These are phyloP conservation scores for Graptemys geographica DNA, from an alignment of 2,797 vertebrate species.

Conservation along the genomic window DNA sequence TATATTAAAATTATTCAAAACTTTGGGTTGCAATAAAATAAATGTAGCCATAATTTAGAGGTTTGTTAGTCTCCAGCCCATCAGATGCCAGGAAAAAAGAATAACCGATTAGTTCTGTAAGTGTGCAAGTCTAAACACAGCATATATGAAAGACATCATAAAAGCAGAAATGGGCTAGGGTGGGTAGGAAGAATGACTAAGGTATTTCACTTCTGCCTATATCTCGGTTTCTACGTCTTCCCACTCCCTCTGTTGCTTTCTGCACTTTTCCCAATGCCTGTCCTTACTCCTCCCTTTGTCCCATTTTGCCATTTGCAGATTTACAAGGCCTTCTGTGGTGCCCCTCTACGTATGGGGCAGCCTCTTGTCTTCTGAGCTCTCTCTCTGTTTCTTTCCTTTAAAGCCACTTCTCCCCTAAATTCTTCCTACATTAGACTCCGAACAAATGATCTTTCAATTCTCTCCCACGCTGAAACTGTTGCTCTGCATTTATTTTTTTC, in stretches of 20 bases:
- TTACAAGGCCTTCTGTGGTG: background rate
- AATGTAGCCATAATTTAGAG: background rate
- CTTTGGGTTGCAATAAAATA: background rate
- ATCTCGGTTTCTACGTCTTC: background rate
- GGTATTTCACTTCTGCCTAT: background rate
- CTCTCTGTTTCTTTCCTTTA: background rate
- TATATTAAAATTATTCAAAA: background rate
- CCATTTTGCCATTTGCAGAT: background rate
- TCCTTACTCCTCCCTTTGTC: background rate
- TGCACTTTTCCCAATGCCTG: background rate
- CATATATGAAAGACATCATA: background rate
- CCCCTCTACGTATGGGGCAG: background rate
- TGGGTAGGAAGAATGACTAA: background rate
- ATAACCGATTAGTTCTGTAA: background rate
- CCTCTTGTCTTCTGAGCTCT: background rate
- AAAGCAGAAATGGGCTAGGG: background rate
- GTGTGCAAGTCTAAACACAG: rapidly evolving
- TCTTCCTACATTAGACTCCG: background rate
- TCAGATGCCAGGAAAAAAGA: background rate
- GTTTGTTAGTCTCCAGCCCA: background rate
- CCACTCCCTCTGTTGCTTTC: background rate
- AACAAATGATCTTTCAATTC: background rate
- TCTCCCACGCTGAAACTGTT: background rate
- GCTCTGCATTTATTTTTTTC: background rate
- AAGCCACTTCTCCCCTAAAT: background rate